Conservation (phyloP, 1,140 invertebrate genomes). For the Eulimnadia texana region DNA sequence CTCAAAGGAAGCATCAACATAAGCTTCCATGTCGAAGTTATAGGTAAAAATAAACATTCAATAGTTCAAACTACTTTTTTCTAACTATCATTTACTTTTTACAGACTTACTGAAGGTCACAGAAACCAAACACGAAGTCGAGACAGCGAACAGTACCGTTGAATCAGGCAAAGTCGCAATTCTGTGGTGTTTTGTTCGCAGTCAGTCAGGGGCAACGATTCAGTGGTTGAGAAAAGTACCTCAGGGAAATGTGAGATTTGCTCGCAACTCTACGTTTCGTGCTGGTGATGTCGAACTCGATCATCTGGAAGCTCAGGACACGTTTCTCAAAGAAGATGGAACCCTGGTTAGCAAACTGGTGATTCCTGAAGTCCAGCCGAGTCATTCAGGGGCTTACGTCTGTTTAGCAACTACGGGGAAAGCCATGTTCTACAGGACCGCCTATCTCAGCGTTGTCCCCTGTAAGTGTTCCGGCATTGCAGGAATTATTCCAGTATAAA, state of each 20-base stretch:
- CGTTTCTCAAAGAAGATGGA: background rate
- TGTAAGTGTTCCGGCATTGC: background rate
- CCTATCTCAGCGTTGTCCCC: background rate
- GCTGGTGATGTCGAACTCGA: background rate
- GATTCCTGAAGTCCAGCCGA: background rate
- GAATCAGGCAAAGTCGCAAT: conserved; percentile 5
- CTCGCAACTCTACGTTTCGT: background rate
- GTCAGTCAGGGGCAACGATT: conserved; percentile 10
- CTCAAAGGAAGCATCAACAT: background rate
- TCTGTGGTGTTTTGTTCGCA: conserved; percentile 15
- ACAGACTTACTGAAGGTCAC: background rate
- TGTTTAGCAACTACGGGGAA: background rate
- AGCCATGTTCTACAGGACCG: background rate
- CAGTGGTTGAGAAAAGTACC: conserved; percentile 16
- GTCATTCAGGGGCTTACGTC: background rate
- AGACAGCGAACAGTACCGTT: conserved; percentile 16
- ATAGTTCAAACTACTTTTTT: background rate
- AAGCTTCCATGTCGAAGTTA: background rate
- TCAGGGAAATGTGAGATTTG: background rate
- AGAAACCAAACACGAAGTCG: background rate
- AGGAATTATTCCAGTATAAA: too few relatives aligned
- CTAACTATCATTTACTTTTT: background rate
- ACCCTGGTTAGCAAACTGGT: background rate
- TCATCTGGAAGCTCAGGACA: background rate
- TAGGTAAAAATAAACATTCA: background rate